phyloP scores from a whole-genome alignment of 2,113 vertebrate species.

The Chauna torquata region DNA sequence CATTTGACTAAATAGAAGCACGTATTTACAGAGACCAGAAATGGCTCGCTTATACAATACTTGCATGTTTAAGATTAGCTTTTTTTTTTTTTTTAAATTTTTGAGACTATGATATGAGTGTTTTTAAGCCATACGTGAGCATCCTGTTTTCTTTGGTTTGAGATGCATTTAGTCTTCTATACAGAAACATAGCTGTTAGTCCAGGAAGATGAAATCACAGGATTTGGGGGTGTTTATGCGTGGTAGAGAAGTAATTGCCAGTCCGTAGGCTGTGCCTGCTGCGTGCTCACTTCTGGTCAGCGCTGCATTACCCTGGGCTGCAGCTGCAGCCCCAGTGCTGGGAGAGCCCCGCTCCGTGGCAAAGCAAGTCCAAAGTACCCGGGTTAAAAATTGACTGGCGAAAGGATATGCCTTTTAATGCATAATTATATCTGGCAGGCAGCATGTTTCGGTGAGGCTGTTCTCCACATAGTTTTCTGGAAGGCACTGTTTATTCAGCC shows the following conservation, averaged over 20 bases:
- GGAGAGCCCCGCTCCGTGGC: background rate
- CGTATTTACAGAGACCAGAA: background rate
- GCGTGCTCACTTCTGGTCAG: background rate
- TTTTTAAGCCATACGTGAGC: fast-evolving
- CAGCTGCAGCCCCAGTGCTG: background rate
- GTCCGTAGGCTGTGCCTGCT: background rate
- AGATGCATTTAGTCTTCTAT: background rate
- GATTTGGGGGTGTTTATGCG: background rate
- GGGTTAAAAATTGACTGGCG: slow-evolving; percentile 24
- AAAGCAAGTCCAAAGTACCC: background rate
- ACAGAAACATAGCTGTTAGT: background rate
- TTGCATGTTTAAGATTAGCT: background rate
- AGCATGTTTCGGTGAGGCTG: background rate
- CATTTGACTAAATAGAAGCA: background rate
- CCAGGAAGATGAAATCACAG: background rate
- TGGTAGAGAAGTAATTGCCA: background rate
- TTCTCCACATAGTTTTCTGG: background rate
- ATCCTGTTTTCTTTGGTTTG: background rate
- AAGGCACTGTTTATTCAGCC: background rate
- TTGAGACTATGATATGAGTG: fast-evolving
- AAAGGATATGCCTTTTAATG: background rate
- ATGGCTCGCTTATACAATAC: background rate
- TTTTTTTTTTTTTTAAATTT: background rate
- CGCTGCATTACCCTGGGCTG: background rate
- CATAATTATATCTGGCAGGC: background rate